phyloP scores from a whole-genome alignment of 2,888 invertebrate species.

The Philhelius pedissequus region DNA sequence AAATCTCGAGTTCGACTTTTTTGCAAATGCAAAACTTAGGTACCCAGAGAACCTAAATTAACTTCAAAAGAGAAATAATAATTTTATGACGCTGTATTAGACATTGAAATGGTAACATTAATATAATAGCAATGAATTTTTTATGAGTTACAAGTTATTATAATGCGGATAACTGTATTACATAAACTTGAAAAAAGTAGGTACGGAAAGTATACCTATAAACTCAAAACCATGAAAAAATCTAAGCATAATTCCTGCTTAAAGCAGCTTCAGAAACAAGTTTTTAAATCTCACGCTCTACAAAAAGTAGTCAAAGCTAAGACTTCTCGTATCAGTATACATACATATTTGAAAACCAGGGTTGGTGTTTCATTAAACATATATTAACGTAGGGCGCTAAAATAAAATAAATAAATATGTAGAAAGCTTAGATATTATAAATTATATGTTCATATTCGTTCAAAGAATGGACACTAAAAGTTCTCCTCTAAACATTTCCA shows the following conservation, averaged over 20 bases:
- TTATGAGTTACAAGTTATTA: neutral
- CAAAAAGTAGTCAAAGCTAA: slow-evolving; percentile 17
- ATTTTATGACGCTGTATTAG: no score
- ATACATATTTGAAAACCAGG: neutral
- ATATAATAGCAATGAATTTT: neutral
- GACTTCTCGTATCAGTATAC: neutral
- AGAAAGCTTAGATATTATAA: no score
- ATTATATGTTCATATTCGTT: no score
- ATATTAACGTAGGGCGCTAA: neutral
- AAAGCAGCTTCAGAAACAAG: slow-evolving; percentile 6
- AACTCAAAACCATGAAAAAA: slow-evolving; percentile 3
- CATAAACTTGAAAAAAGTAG: slow-evolving; percentile 7
- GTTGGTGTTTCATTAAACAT: neutral
- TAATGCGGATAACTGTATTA: neutral
- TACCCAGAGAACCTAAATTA: no score
- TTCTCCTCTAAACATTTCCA: no score
- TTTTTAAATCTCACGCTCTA: slow-evolving; percentile 40
- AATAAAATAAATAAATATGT: no score
- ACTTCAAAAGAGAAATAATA: no score
- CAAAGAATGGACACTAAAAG: no score
- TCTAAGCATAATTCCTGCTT: neutral
- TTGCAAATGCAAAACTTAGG: no score
- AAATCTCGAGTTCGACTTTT: no score
- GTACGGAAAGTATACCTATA: neutral
- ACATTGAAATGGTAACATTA: no score